These are phyloP conservation scores for Bombus vancouverensis DNA, from an alignment of 1,140 invertebrate genomes.

Conservation along the genomic window DNA sequence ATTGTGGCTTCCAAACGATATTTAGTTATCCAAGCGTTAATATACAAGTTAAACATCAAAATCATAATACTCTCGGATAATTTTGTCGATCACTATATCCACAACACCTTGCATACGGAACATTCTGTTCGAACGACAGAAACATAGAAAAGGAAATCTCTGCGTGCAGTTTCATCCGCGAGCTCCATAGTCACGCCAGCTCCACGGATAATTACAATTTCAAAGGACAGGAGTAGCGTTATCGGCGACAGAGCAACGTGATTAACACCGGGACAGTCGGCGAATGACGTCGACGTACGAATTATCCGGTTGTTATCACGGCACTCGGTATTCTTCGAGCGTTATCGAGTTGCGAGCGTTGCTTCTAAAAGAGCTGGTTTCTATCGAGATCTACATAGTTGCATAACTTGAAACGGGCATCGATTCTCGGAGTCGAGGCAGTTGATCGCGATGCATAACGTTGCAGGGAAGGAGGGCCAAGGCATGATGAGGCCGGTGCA, in stretches of 20 bases:
- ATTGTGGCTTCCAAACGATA: too few relatives aligned
- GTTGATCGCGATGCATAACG: conserved; percentile 54
- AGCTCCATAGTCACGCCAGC: background rate
- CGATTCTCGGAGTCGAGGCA: conserved; percentile 57
- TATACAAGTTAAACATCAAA: too few relatives aligned
- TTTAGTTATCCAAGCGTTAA: too few relatives aligned
- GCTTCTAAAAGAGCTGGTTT: conserved; percentile 52
- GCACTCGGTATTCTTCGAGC: conserved; percentile 14
- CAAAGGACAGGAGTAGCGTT: conserved; percentile 11
- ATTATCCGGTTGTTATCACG: conserved; percentile 36
- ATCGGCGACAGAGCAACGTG: conserved; percentile 25
- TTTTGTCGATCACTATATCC: too few relatives aligned
- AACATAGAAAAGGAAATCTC: background rate
- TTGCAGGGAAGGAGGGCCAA: conserved; percentile 31
- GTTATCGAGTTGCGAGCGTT: conserved; percentile 7
- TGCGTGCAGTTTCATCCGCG: too few relatives aligned
- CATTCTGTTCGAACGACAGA: background rate
- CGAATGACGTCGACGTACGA: background rate
- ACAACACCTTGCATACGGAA: too few relatives aligned
- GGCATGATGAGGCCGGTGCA: conserved; percentile 72
- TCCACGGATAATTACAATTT: conserved; percentile 37
- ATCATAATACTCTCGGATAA: too few relatives aligned
- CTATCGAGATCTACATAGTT: conserved; percentile 72
- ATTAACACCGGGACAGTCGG: conserved; percentile 31
- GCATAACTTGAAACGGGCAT: conserved; percentile 69